phyloP scores from a whole-genome alignment of 2,113 vertebrate genomes.

The Stictonetta naevosa region DNA sequence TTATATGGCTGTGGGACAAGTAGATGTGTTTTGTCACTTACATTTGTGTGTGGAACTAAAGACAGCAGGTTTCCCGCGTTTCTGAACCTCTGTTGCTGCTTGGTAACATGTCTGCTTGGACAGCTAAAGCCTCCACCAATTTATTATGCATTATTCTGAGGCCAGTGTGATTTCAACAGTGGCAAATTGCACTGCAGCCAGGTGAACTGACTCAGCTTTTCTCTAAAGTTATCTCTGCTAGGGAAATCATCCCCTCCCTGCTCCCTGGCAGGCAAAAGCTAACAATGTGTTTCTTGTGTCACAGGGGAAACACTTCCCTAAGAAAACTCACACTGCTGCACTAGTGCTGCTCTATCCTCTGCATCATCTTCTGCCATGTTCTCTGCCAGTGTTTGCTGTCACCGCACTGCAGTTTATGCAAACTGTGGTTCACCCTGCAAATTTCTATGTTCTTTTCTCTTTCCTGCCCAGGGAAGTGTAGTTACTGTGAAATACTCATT shows the following conservation, averaged over 20 bases:
- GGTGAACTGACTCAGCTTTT: background rate
- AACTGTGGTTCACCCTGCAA: background rate
- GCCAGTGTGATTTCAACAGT: background rate
- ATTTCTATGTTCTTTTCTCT: background rate
- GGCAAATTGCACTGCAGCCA: background rate
- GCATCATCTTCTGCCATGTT: accelerated
- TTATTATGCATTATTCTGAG: background rate
- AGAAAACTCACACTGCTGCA: background rate
- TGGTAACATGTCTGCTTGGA: background rate
- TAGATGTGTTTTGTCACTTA: background rate
- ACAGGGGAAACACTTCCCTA: background rate
- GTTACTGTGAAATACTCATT: background rate
- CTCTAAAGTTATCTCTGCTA: background rate
- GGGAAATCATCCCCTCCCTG: background rate
- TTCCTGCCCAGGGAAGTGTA: background rate
- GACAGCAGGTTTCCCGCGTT: background rate
- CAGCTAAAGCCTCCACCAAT: background rate
- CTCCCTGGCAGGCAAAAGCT: background rate
- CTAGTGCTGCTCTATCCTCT: background rate
- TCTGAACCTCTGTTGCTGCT: background rate
- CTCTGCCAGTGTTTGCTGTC: background rate
- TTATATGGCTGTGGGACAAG: background rate
- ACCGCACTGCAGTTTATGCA: background rate
- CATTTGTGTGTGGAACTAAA: background rate
- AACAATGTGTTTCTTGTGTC: background rate